These are phyloP conservation scores for Stenichneumon culpator DNA, from an alignment of 2,888 invertebrate species.

Conservation along the genomic window DNA sequence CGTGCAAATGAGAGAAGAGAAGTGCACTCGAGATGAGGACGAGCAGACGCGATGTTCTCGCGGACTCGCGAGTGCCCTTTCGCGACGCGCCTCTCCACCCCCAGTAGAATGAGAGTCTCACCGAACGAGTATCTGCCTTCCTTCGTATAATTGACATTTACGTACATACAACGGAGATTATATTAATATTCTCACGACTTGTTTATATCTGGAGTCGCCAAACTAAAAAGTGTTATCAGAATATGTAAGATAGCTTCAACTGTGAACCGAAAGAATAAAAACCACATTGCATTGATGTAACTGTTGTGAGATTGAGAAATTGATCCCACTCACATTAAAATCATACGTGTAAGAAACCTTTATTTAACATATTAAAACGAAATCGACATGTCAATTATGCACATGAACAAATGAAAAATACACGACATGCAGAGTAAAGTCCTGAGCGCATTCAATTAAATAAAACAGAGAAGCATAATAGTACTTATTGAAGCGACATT, in stretches of 20 bases:
- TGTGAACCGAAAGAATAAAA: neutral
- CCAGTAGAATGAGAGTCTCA: slow-evolving; percentile 40
- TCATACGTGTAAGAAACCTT: too few species aligned
- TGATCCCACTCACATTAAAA: neutral
- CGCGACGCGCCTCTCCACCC: slow-evolving; percentile 15
- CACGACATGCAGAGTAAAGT: too few species aligned
- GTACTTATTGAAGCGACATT: too few species aligned
- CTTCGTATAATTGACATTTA: slow-evolving; percentile 30
- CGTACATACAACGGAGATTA: neutral
- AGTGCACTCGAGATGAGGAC: slow-evolving; percentile 41
- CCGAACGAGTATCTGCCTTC: slow-evolving; percentile 35
- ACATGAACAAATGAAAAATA: too few species aligned
- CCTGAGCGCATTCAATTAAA: too few species aligned
- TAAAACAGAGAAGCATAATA: too few species aligned
- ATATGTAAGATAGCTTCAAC: neutral
- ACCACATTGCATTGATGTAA: neutral
- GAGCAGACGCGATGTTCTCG: slow-evolving; percentile 51
- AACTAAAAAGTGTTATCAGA: neutral
- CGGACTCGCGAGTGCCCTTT: slow-evolving; percentile 38
- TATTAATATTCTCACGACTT: slow-evolving; percentile 9
- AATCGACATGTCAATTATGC: too few species aligned
- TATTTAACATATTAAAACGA: too few species aligned
- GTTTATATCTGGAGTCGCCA: neutral
- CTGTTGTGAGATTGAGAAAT: neutral
- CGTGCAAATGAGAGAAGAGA: slow-evolving; percentile 61